Conservation (phyloP, 1,140 invertebrate genomes). For the Hyphantria cunea region DNA sequence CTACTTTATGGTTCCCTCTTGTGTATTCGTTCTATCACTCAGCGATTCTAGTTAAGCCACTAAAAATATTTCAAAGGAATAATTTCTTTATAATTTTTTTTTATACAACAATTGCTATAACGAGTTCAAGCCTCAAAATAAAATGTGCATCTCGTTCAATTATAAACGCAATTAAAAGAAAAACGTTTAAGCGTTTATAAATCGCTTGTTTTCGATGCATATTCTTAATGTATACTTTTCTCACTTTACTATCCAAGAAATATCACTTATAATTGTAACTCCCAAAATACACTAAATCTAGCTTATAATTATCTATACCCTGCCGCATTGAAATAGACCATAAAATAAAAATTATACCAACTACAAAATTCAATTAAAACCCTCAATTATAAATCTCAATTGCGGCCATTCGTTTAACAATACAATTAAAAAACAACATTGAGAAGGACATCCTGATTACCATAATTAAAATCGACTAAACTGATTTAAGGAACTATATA, state of each 20-base stretch:
- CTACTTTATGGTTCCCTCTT: too few species aligned
- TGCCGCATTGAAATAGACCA: not conserved
- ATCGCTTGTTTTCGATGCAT: too few species aligned
- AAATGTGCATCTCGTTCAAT: too few species aligned
- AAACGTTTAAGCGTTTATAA: too few species aligned
- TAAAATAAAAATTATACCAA: slow-evolving; percentile 3
- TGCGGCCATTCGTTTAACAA: slow-evolving; percentile 15
- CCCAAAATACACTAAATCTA: not conserved
- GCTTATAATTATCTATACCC: not conserved
- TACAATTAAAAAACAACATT: slow-evolving; percentile 9
- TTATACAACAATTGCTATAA: too few species aligned
- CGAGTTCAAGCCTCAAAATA: too few species aligned
- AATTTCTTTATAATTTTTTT: too few species aligned
- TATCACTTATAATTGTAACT: not conserved
- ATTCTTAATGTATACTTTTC: too few species aligned
- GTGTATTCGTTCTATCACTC: too few species aligned
- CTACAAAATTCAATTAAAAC: slow-evolving; percentile 20
- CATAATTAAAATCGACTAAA: slow-evolving; percentile 29
- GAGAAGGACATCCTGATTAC: slow-evolving; percentile 29
- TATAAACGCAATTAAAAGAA: too few species aligned
- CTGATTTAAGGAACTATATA: slow-evolving; percentile 22
- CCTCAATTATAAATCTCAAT: slow-evolving; percentile 23
- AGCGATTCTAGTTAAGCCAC: too few species aligned
- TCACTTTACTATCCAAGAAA: not conserved
- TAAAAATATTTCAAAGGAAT: too few species aligned